A percentile compares a stretch with the other conserved stretches of the same genome.
Conservation (phyloP, 2,797 vertebrate species). For the Anniella stebbinsi region DNA sequence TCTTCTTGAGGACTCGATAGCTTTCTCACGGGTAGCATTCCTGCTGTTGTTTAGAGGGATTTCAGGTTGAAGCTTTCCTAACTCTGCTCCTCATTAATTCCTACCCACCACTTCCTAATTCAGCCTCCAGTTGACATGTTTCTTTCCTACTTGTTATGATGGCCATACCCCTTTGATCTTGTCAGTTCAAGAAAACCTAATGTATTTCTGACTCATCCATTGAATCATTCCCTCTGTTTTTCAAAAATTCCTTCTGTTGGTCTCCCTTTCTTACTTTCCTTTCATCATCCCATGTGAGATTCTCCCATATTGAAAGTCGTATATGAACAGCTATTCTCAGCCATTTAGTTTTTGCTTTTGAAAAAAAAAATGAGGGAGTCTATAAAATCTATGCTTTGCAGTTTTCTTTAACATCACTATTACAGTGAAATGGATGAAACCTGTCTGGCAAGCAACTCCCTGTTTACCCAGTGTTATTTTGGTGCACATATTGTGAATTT, state of each 20-base stretch:
- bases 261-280: neutral
- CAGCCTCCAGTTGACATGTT: neutral
- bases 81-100: neutral
- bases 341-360: neutral
- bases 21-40: neutral
- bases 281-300: neutral
- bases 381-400: neutral
- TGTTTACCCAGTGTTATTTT: constrained; percentile 19
- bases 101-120: neutral
- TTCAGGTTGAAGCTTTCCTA: neutral
- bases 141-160: neutral
- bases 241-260: neutral
- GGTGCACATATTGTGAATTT: neutral
- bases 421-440: neutral
- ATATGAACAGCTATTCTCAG: neutral
- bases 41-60: neutral
- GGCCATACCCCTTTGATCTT: neutral
- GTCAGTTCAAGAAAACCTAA: neutral
- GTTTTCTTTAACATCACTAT: neutral
- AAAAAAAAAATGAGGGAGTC: neutral
- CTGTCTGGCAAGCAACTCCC: neutral
- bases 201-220: neutral
- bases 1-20: neutral
- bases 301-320: neutral
- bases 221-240: neutral